A percentile compares a stretch with the other conserved stretches of the same genome.
Evolutionary conservation across 2,888 invertebrate genomes (phyloP).

Genomic region (Serripes groenlandicus): DNA sequence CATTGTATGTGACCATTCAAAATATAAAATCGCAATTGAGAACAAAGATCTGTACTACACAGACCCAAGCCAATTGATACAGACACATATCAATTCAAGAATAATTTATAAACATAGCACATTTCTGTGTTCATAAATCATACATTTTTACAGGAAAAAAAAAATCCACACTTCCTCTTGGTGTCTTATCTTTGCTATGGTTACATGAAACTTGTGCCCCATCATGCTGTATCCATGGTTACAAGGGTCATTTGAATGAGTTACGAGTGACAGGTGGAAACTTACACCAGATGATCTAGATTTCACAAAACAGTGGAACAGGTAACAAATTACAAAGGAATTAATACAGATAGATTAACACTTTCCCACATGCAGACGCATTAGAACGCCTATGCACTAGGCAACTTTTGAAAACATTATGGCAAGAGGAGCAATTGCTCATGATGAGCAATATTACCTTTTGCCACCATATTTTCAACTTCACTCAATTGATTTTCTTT

Average conservation of each 20-base stretch:
- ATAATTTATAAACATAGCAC: no score
- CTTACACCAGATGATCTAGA: constrained; percentile 45
- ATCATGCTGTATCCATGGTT: constrained; percentile 62
- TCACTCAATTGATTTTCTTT: no score
- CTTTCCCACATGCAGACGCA: background rate
- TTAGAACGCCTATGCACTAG: background rate
- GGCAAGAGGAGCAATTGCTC: background rate
- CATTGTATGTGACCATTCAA: no score
- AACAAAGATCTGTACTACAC: no score
- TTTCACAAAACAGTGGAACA: constrained; percentile 32
- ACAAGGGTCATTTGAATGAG: constrained; percentile 69
- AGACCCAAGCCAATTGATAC: no score
- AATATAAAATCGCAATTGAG: no score
- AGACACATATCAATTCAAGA: no score
- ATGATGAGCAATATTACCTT: background rate
- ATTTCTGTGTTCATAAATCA: background rate
- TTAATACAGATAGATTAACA: background rate
- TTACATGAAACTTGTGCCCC: constrained; percentile 40
- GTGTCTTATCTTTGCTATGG: constrained; percentile 54
- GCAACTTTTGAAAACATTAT: background rate
- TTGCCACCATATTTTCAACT: background rate
- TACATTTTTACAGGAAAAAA: background rate
- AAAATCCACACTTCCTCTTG: constrained; percentile 11
- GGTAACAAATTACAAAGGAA: constrained; percentile 38
- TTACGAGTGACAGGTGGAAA: constrained; percentile 68